Conservation (phyloP, 2,888 invertebrate genomes). For the Platycheirus rosarum region DNA sequence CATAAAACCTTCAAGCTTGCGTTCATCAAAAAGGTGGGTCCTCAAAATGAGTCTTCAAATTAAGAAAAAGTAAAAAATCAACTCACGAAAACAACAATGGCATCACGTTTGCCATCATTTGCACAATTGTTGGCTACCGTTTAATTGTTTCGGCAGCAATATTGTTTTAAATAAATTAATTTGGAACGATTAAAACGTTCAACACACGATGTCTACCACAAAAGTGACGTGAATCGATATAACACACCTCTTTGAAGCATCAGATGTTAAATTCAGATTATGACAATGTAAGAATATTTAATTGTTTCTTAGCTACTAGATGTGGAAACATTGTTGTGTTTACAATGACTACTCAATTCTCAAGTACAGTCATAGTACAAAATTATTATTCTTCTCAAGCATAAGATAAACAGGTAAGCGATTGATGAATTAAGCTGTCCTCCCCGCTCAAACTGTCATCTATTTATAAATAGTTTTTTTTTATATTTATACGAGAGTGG, state of each 20-base stretch:
- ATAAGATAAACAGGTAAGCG: conserved; percentile 1
- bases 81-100: conserved; percentile 34
- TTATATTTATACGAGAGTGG: not conserved
- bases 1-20: conserved; percentile 5
- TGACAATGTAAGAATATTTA: not conserved
- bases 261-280: not conserved
- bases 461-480: not conserved
- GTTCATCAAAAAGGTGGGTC: conserved; percentile 30
- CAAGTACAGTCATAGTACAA: not conserved
- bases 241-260: conserved; percentile 6
- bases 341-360: too few relatives aligned
- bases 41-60: not conserved
- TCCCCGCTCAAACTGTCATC: not conserved
- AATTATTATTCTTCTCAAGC: conserved; percentile 19
- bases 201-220: not conserved
- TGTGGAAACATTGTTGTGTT: too few relatives aligned
- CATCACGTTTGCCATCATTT: conserved; percentile 39
- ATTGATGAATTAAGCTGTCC: not conserved
- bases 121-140: conserved; percentile 30
- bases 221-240: conserved; percentile 1
- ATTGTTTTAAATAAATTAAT: conserved; percentile 11
- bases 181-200: not conserved
- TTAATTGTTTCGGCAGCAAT: conserved; percentile 15
- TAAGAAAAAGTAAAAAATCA: conserved; percentile 23
- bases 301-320: too few relatives aligned